These are phyloP conservation scores for Helostoma temminkii DNA, from an alignment of 2,797 vertebrate genomes.

Conservation along the genomic window DNA sequence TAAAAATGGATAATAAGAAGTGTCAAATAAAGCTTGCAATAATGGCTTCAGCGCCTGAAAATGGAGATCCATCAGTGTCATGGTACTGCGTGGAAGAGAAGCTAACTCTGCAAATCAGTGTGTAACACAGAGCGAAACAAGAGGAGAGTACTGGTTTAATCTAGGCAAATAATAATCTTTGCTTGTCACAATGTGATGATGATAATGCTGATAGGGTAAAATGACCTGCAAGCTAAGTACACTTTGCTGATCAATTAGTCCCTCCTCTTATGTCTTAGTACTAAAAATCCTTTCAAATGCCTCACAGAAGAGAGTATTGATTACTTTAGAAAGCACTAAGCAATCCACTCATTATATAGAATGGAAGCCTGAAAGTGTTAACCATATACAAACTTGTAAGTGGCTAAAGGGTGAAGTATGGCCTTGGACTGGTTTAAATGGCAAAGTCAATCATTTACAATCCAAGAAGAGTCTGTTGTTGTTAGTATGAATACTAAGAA, in stretches of 20 bases:
- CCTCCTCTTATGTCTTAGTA: slow-evolving; percentile 4
- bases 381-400: slow-evolving; percentile 51
- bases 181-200: slow-evolving; percentile 27
- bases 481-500: slow-evolving; percentile 42
- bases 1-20: slow-evolving; percentile 13
- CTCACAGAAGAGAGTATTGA: slow-evolving; percentile 50
- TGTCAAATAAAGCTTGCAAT: slow-evolving; percentile 18
- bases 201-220: slow-evolving; percentile 44
- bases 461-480: slow-evolving; percentile 23
- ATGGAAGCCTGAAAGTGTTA: slow-evolving; percentile 32
- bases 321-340: slow-evolving; percentile 20
- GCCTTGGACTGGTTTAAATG: slow-evolving; percentile 47
- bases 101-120: slow-evolving; percentile 35
- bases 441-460: slow-evolving; percentile 36
- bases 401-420: no score
- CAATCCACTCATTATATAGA: slow-evolving; percentile 61
- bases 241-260: slow-evolving; percentile 43
- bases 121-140: slow-evolving; percentile 11
- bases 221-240: slow-evolving; percentile 30
- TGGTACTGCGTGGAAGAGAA: slow-evolving; percentile 8
- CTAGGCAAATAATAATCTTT: slow-evolving; percentile 5
- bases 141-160: slow-evolving; percentile 13
- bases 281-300: slow-evolving; percentile 28
- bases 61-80: slow-evolving; percentile 19
- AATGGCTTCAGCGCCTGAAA: slow-evolving; percentile 15